Percentiles rank a stretch among this genome's conserved stretches.
Conservation (phyloP, 2,797 vertebrate species). For the Pantherophis alleghaniensis region DNA sequence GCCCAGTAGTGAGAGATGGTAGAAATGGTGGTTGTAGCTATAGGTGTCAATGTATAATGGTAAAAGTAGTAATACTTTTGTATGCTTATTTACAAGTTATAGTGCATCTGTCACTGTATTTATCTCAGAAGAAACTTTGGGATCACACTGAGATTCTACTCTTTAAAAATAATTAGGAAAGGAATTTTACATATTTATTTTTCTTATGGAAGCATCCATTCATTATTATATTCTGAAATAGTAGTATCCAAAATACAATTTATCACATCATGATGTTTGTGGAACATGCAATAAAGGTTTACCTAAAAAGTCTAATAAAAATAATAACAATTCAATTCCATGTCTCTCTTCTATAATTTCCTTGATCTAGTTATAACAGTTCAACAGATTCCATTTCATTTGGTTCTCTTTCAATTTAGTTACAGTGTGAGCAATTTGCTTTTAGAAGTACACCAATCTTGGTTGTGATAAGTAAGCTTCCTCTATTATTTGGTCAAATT, state of each 20-base stretch:
- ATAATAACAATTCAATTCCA: neutral
- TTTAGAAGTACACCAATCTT: conserved; percentile 15
- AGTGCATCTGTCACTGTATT: neutral
- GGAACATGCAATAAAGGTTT: neutral
- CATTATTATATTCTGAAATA: neutral
- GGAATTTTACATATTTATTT: neutral
- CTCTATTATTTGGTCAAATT: conserved; percentile 18
- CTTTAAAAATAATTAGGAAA: neutral
- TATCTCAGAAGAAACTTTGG: neutral
- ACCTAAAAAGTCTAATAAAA: neutral
- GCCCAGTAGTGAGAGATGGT: neutral
- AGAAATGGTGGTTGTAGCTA: neutral
- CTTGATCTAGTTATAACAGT: conserved; percentile 26
- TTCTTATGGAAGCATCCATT: neutral
- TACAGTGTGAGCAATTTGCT: neutral
- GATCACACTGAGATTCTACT: neutral
- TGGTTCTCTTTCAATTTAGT: neutral
- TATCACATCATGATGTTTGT: neutral
- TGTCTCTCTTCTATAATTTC: conserved; percentile 12
- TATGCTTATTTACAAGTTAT: neutral
- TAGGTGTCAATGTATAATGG: neutral
- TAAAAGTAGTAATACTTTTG: neutral
- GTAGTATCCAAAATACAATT: neutral
- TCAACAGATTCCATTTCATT: neutral
- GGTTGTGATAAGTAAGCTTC: conserved; percentile 14